phyloP scores from a whole-genome alignment of 2,113 vertebrate species.

The Camelus bactrianus region DNA sequence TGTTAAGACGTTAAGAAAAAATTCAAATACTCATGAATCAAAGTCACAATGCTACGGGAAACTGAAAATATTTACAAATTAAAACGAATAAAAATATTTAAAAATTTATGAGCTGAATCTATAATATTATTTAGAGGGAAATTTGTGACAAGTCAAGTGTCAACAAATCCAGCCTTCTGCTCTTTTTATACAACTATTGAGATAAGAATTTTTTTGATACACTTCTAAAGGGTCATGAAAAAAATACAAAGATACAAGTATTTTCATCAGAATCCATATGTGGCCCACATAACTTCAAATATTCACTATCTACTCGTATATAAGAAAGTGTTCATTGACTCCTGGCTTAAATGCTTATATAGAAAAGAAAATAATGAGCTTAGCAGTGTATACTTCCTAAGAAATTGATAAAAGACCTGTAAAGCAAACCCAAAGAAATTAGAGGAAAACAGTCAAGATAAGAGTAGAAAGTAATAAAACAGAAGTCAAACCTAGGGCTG shows the following conservation, averaged over 20 bases:
- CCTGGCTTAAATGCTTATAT: neutral
- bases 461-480: conserved; percentile 50
- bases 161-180: neutral
- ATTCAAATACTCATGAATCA: neutral
- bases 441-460: conserved; percentile 31
- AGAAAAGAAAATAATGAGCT: neutral
- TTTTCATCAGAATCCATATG: neutral
- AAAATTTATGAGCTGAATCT: neutral
- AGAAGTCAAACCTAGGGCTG: conserved; percentile 38
- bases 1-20: neutral
- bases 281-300: neutral
- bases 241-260: neutral
- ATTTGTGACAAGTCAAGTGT: neutral
- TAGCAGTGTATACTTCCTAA: neutral
- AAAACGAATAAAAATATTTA: neutral
- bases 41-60: neutral
- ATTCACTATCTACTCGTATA: neutral
- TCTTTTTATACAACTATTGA: neutral
- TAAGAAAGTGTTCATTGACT: neutral
- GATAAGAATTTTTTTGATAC: neutral
- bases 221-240: neutral
- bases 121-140: neutral
- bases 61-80: neutral
- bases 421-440: conserved; percentile 42
- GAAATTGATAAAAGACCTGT: neutral